Evolutionary conservation across 2,797 vertebrate genomes (phyloP), one percentile per base, ranked within the genome.

Genomic region (Peromyscus nudipes): DNA sequence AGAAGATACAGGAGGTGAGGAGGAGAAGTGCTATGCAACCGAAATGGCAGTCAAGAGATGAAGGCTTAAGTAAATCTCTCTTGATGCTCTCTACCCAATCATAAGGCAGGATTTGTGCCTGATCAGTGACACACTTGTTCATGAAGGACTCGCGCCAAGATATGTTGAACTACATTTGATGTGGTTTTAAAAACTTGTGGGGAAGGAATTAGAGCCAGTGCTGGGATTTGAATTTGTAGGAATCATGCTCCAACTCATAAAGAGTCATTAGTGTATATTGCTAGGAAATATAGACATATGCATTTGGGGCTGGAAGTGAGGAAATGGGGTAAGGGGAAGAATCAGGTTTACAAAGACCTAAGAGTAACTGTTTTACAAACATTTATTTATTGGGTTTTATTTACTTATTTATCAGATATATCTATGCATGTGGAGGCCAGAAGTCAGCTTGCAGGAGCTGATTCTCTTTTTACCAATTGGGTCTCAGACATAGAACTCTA

Each of bases 201-300:
- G 46, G 76, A 13, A 89, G 27, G 87, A 67, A 55, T 91, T 95
- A 64, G n/a, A 77, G 76, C 25, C 92, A 46, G 81, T 14, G 13
- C 89, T 96, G 55, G 86, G 77, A 95, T 92, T 57, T 67, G 4
- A 19, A 85, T 92, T 75, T 62, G 55, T 91, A 79, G 86, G 49
- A 90, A 79, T 25, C 43, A 43, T 49, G 29, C 9, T 21, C 73
- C 13, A 82, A 77, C 52, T 65, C 23, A 13, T 86, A 73, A 95
- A 29, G 43, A 40, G 49, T 64, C 80, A 67, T 43, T 87, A 46
- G 1, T 3, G 62, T 55, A 17, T 31, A 46, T 69, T 64, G 60
- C 14, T 64, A 55, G 67, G 40, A 88, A 92, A 77, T 79, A 16
- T 12, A 69, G 25, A 52, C 6, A 0, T 55, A 29, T 64, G 40